Evolutionary conservation across 2,888 invertebrate genomes (phyloP), one percentile per base, ranked within the genome.

Genomic region (Drosophila sordidapex): DNA sequence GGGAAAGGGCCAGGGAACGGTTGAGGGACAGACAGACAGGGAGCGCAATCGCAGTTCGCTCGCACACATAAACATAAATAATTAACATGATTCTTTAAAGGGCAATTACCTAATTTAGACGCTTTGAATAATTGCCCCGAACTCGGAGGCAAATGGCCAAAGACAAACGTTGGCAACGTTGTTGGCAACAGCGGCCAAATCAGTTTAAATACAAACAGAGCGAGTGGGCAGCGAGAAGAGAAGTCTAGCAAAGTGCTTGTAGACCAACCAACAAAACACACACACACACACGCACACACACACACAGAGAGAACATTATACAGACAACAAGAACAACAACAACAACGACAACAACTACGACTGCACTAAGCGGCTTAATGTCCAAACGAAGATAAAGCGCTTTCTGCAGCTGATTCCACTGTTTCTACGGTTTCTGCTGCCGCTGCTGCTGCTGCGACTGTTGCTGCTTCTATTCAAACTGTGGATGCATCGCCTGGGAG

Each of bases 101-200:
- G 89, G 82, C 91, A 90, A 91, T 90, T 90, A 90, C 83, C 84
- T 90, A 90, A 88, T 90, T 90, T 90, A 84, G 83, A 84, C 76
- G 90, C 90, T 87, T 84, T 88, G 91, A 91, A 90, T 90, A 90
- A 91, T 90, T 91, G 83, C 81, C 82, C 61, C 72, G 18, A 63
- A 43, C 57, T 60, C 56, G 43, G 10, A 21, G 56, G 35, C 64
- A 62, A 62, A 52, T 49, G 69, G 59, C 54, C 35, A 25, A 11
- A 40, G 38, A 43, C 56, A 52, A 25, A 36, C 35, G 53, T 53
- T 53, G 53, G 35, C 35, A 53, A 35, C 53, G 43, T 46, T 46
- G 46, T 46, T 46, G 49, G 74, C 62, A 62, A 63, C 63, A 52
- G 46, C 63, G 54, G 27, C 75, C 36, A 74, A 87, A 85, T 87